Evolutionary conservation across 1,140 invertebrate species (phyloP).

Genomic region (Aphaenogaster rudis): DNA sequence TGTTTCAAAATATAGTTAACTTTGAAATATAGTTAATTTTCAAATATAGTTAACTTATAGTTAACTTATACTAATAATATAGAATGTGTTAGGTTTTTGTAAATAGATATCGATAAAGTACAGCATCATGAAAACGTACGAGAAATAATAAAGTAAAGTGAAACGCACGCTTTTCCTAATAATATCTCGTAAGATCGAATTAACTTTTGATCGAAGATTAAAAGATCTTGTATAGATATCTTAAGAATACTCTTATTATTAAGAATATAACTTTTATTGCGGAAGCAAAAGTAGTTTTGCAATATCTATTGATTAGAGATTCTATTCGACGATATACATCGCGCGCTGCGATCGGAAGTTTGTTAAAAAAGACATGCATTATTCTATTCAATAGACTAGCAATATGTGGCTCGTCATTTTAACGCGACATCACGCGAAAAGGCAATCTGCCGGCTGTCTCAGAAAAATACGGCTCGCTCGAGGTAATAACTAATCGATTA

Average conservation of each 20-base stretch:
- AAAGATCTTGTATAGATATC: background rate
- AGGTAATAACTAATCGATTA: conserved; percentile 49
- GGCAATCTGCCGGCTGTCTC: conserved; percentile 6
- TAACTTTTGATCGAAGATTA: background rate
- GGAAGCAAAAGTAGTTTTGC: background rate
- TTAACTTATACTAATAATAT: background rate
- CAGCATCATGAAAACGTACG: background rate
- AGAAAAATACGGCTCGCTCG: conserved; percentile 36
- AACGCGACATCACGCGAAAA: conserved; percentile 54
- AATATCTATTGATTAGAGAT: conserved; percentile 35
- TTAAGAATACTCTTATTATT: background rate
- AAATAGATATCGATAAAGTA: background rate
- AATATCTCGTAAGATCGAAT: background rate
- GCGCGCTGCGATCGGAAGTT: conserved; percentile 30
- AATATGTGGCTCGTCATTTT: conserved; percentile 29
- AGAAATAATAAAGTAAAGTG: background rate
- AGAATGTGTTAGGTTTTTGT: background rate
- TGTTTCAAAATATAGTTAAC: too few relatives aligned
- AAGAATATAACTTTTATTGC: conserved; percentile 21
- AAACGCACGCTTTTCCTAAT: background rate
- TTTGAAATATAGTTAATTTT: too few relatives aligned
- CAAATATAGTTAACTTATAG: too few relatives aligned
- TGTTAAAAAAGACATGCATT: conserved; percentile 26
- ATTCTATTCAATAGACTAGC: conserved; percentile 22
- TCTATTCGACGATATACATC: background rate